Conservation (phyloP, 35 echinoderm and acorn worm genomes). For the Ophiothrix spiculata region DNA sequence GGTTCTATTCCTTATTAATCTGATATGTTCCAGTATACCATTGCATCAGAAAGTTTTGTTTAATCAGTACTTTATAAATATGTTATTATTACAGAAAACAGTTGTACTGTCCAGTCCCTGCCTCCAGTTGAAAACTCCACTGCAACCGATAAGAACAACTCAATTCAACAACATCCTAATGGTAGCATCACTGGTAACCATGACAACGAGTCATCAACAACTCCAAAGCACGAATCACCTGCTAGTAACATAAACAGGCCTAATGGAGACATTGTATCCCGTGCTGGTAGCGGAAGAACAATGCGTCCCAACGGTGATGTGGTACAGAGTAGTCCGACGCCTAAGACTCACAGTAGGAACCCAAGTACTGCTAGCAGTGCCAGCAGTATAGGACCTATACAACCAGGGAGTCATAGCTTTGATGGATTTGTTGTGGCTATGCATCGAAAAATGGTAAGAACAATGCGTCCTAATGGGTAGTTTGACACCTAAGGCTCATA, state of each 20-base stretch:
- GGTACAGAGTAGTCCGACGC: background rate
- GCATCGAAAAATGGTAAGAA: conserved; percentile 92
- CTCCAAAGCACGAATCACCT: background rate
- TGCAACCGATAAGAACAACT: background rate
- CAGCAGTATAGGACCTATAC: conserved; percentile 54
- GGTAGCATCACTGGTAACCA: conserved; percentile 30
- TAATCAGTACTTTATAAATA: background rate
- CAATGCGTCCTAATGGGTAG: background rate
- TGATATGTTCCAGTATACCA: too few species aligned
- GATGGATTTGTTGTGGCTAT: conserved; percentile 89
- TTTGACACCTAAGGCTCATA: conserved; percentile 44
- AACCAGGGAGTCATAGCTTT: conserved; percentile 41
- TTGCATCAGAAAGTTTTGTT: too few species aligned
- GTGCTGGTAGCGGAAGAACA: background rate
- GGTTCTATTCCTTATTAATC: too few species aligned
- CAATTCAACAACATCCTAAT: conserved; percentile 8
- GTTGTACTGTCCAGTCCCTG: conserved; percentile 8
- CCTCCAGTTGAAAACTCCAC: conserved; percentile 29
- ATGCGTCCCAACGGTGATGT: background rate
- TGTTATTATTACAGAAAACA: background rate
- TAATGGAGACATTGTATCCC: background rate
- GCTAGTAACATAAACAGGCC: background rate
- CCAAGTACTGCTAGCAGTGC: conserved; percentile 81
- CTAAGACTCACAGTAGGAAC: conserved; percentile 65
- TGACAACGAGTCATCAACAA: background rate